Evolutionary conservation across 2,888 invertebrate genomes (phyloP), one percentile per base, ranked within the genome.

Genomic region (Dolichopus griseipennis): DNA sequence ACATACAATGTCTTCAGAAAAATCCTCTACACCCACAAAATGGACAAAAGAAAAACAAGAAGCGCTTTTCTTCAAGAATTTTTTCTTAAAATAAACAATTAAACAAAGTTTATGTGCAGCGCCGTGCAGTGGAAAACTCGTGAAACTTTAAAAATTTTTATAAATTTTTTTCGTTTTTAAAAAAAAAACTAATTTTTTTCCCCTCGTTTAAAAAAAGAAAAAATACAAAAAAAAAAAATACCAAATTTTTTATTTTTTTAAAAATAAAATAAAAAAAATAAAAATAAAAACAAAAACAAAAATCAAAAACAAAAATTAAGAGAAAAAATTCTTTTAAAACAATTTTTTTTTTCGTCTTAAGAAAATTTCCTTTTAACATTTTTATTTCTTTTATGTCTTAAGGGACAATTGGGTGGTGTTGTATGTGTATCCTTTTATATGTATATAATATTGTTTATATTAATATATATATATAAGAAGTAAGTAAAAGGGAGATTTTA

Each of bases 51-150:
- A 27, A 27, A 27, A 27, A 27, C 27, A 27, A 27, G 27, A 27
- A 27, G 5, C 2, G 5, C 27, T 27, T 27, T 27, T 5, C 5
- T 27, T 27, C 2, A 27, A 27, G 27, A 27, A 27, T 27, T 27
- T 27, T 27, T 27, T 27, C 27, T 27, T 27, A 27, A 27, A 27
- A 27, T 5, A 2, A 27, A 27, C 2, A 27, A 27, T 4, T 4
- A 5, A 27, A 27, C 27, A 27, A 27, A 27, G 5, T 4, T 27
- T 27, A 27, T 27, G 3, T 66, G 62, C 41, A 70, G 61, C 71
- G 72, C 70, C 69, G 2, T 66, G 20, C 61, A 70, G 70, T 71
- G 72, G 72, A 61, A 72, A 69, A 67, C n/a, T 64, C 10, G 8
- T 8, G 70, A 68, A 72, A 65, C 69, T 34, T 65, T 63, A 67